These are phyloP conservation scores for Corythoichthys haematopterus DNA, from an alignment of 2,113 vertebrate genomes.

Conservation along the genomic window DNA sequence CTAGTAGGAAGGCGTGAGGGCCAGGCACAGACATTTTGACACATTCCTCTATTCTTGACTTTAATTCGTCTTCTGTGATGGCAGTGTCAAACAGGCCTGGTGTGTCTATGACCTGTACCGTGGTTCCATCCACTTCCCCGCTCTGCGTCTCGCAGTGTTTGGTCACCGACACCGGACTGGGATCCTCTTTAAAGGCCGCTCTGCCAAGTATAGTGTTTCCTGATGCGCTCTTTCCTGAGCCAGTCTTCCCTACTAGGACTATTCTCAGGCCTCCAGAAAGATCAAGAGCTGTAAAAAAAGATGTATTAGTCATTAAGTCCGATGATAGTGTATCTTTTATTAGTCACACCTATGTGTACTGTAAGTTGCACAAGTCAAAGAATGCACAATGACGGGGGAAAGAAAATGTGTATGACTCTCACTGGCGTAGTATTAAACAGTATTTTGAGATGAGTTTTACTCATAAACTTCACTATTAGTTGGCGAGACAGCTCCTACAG, in stretches of 20 bases:
- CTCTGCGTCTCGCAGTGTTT: constrained; percentile 49
- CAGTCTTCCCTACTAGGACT: constrained; percentile 69
- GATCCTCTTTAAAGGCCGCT: constrained; percentile 58
- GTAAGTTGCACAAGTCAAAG: too few relatives aligned
- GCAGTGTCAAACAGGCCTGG: constrained; percentile 69
- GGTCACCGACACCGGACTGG: constrained; percentile 59
- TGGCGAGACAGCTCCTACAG: too few relatives aligned
- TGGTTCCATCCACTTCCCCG: constrained; percentile 49
- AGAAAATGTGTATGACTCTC: too few relatives aligned
- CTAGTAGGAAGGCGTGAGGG: constrained; percentile 67
- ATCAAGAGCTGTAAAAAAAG: constrained; percentile 40
- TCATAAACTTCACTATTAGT: too few relatives aligned
- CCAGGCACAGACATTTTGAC: constrained; percentile 63
- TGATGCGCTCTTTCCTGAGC: constrained; percentile 69
- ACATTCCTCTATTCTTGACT: constrained; percentile 56
- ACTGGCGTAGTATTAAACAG: too few relatives aligned
- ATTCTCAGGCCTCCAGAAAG: constrained; percentile 56
- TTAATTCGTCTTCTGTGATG: constrained; percentile 38
- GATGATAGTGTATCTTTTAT: too few relatives aligned
- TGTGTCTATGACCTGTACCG: constrained; percentile 66
- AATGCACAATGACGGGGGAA: too few relatives aligned
- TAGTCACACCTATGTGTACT: too few relatives aligned
- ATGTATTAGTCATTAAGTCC: background rate
- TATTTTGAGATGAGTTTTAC: too few relatives aligned
- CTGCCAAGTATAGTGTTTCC: constrained; percentile 70